phyloP scores from a whole-genome alignment of 1,140 invertebrate species.

The Cyphomyrmex costatus region DNA sequence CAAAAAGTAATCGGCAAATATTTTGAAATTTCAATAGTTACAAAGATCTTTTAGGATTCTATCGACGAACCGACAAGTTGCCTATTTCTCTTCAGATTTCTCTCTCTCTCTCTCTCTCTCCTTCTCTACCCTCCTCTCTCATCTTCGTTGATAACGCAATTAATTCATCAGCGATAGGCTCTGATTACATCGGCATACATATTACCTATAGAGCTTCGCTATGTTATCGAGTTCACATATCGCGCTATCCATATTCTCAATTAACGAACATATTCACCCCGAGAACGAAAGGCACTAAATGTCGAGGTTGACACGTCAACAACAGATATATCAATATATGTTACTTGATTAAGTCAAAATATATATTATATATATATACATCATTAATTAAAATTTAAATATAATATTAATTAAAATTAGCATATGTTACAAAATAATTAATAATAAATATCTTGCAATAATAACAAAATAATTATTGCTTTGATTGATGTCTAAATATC shows the following conservation, averaged over 20 bases:
- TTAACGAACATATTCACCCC: slow-evolving; percentile 27
- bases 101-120: not conserved
- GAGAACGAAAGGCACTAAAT: not conserved
- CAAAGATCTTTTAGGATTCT: slow-evolving; percentile 1
- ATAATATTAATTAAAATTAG: not conserved
- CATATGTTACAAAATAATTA: not conserved
- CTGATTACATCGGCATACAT: slow-evolving; percentile 72
- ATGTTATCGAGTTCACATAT: slow-evolving; percentile 62
- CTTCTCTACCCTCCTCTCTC: slow-evolving; percentile 22
- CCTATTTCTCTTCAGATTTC: slow-evolving; percentile 27
- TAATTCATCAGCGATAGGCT: slow-evolving; percentile 73
- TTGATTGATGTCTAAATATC: not conserved
- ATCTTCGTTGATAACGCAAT: slow-evolving; percentile 68
- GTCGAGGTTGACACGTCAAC: not conserved
- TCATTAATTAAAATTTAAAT: not conserved
- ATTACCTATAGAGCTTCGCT: slow-evolving; percentile 63
- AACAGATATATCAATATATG: slow-evolving; percentile 1
- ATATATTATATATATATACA: not conserved
- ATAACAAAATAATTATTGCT: slow-evolving; percentile 1
- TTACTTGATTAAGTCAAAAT: not conserved
- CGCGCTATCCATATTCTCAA: slow-evolving; percentile 47
- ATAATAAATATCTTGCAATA: not conserved
- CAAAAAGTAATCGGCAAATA: not conserved
- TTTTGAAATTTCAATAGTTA: slow-evolving; percentile 2
- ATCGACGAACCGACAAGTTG: not conserved